Conservation (phyloP, 2,797 vertebrate species). For the Knipowitschia caucasica region DNA sequence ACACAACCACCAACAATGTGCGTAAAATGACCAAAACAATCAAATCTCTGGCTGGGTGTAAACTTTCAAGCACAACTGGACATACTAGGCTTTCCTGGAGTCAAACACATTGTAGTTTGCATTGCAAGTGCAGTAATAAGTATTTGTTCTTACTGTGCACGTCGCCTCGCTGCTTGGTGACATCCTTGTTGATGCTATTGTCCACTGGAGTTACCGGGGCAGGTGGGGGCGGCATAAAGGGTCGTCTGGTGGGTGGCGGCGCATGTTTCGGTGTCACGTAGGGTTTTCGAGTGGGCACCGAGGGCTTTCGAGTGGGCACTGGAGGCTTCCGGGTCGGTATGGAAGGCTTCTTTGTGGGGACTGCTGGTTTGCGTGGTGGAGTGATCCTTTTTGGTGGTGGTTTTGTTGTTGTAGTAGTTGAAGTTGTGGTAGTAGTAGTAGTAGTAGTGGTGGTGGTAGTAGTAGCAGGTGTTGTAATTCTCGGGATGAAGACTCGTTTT, state of each 20-base stretch:
- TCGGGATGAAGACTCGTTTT: slow-evolving; percentile 40
- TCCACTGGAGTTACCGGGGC: slow-evolving; percentile 71
- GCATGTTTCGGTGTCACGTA: slow-evolving; percentile 45
- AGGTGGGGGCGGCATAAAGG: slow-evolving; percentile 10
- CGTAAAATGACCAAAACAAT: too few relatives aligned
- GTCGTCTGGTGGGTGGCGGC: slow-evolving; percentile 41
- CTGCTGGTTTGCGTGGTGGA: slow-evolving; percentile 51
- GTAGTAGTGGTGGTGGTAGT: slow-evolving; percentile 30
- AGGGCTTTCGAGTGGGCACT: slow-evolving; percentile 59
- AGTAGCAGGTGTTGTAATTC: slow-evolving; percentile 42
- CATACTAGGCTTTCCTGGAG: too few relatives aligned
- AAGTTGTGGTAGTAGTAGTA: slow-evolving; percentile 33
- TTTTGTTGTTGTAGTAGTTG: slow-evolving; percentile 27
- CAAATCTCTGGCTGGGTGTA: too few relatives aligned
- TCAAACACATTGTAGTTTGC: too few relatives aligned
- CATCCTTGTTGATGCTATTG: slow-evolving; percentile 87
- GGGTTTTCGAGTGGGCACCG: slow-evolving; percentile 41
- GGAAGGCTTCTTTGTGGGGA: slow-evolving; percentile 52
- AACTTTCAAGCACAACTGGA: too few relatives aligned
- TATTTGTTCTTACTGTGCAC: slow-evolving; percentile 88
- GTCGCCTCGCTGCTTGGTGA: slow-evolving; percentile 91
- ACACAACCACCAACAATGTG: too few relatives aligned
- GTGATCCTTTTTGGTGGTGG: slow-evolving; percentile 45
- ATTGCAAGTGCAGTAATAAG: too few relatives aligned
- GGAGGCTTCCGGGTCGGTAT: slow-evolving; percentile 62